These are phyloP conservation scores for Prunella himalayana DNA, from an alignment of 2,113 vertebrate genomes.

Conservation along the genomic window DNA sequence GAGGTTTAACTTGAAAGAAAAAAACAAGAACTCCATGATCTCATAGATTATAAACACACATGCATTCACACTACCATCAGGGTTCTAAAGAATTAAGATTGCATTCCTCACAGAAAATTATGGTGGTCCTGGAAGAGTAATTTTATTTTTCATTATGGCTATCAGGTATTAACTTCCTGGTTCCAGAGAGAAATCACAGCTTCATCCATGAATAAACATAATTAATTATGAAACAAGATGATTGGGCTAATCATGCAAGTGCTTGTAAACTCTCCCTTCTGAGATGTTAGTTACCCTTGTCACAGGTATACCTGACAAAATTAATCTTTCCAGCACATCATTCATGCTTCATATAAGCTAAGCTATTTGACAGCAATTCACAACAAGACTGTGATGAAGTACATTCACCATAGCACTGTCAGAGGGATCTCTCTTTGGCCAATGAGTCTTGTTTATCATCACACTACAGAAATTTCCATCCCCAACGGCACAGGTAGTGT, in stretches of 20 bases:
- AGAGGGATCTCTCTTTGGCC: neutral
- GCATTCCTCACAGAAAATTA: neutral
- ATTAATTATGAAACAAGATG: conserved; percentile 40
- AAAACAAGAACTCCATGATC: neutral
- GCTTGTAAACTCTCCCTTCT: conserved; percentile 5
- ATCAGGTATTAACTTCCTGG: neutral
- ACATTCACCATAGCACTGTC: neutral
- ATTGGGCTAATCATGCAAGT: neutral
- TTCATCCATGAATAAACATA: neutral
- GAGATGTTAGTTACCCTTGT: neutral
- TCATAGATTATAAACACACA: neutral
- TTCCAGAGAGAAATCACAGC: neutral
- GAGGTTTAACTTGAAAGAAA: neutral
- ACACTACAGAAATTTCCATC: neutral
- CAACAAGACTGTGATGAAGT: conserved; percentile 25
- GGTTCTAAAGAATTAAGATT: neutral
- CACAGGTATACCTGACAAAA: conserved; percentile 26
- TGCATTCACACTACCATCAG: neutral
- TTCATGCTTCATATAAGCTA: neutral
- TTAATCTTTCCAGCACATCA: conserved; percentile 30
- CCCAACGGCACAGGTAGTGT: neutral
- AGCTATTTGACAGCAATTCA: conserved; percentile 20
- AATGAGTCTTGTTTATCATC: neutral
- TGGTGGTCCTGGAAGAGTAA: neutral
- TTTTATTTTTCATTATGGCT: neutral